phyloP scores from a whole-genome alignment of 2,113 vertebrate genomes.

The Nothoprocta pentlandii region DNA sequence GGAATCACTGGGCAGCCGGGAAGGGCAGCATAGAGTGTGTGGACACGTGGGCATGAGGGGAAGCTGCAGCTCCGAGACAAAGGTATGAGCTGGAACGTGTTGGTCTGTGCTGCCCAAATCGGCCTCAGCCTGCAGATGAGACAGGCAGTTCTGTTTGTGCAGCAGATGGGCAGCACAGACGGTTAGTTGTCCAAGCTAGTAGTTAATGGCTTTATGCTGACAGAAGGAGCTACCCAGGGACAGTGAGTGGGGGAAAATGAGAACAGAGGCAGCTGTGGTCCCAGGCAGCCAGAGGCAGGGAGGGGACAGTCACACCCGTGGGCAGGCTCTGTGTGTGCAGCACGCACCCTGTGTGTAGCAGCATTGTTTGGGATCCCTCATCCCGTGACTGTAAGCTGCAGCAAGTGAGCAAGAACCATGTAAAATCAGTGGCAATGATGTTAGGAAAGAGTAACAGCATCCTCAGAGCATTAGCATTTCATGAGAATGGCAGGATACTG shows the following conservation, averaged over 20 bases:
- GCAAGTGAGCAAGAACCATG: neutral
- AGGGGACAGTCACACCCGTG: neutral
- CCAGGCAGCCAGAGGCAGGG: neutral
- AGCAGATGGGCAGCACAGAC: neutral
- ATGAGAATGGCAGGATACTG: neutral
- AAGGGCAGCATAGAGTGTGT: neutral
- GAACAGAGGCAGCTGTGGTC: neutral
- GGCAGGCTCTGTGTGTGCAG: too few relatives aligned
- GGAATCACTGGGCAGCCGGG: neutral
- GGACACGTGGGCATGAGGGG: neutral
- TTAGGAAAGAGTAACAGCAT: neutral
- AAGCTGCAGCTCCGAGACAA: neutral
- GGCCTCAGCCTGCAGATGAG: neutral
- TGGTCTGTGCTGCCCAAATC: neutral
- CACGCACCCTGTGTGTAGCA: neutral
- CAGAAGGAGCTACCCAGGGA: neutral
- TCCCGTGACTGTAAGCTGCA: neutral
- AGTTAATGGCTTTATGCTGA: neutral
- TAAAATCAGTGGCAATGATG: neutral
- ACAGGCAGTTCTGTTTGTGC: neutral
- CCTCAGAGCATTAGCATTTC: neutral
- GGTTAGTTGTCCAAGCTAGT: neutral
- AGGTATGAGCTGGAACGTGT: neutral
- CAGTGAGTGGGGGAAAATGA: neutral
- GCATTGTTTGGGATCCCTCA: neutral